Conservation (phyloP, 2,797 vertebrate genomes). For the Nyctalus aviator region DNA sequence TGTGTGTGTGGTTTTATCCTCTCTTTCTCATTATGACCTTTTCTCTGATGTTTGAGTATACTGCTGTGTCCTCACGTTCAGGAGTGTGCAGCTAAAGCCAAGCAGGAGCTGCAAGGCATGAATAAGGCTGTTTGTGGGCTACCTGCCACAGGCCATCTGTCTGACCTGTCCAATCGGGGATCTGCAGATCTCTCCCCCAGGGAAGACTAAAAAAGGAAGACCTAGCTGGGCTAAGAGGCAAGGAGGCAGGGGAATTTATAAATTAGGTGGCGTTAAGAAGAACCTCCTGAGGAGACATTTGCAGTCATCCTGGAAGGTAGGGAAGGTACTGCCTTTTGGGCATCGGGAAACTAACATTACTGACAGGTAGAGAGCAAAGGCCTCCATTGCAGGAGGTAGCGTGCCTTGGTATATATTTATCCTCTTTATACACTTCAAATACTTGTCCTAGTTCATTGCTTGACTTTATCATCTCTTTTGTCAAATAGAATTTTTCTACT, state of each 20-base stretch:
- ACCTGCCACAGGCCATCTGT: neutral
- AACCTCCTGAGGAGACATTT: neutral
- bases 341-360: neutral
- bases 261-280: neutral
- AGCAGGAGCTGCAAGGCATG: neutral
- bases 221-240: neutral
- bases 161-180: neutral
- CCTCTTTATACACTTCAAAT: neutral
- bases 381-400: neutral
- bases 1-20: neutral
- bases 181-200: neutral
- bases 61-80: neutral
- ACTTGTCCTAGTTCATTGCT: neutral
- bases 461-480: neutral
- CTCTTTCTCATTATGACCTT: neutral
- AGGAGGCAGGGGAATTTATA: neutral
- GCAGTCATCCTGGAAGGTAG: neutral
- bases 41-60: neutral
- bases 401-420: neutral
- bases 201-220: neutral
- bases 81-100: neutral
- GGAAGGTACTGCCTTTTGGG: neutral
- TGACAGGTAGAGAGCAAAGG: neutral
- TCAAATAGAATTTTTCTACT: neutral
- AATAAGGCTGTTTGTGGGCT: neutral